Conservation (phyloP, 2,888 invertebrate species). For the Lithophane leautieri region DNA sequence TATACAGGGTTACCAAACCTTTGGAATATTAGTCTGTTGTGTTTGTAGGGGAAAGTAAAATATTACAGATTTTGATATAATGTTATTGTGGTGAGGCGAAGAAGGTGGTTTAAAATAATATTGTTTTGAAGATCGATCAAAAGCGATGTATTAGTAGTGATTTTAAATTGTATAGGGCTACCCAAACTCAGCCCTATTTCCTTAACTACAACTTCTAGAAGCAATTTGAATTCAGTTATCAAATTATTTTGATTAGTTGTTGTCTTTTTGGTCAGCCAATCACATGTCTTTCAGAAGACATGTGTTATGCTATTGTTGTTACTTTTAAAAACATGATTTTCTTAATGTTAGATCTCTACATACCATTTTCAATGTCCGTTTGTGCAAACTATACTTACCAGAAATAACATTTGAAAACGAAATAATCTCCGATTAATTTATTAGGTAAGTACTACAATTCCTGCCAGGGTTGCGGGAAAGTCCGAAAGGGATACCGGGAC, state of each 20-base stretch:
- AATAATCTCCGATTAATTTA: neutral
- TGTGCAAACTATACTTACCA: neutral
- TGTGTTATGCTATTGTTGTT: neutral
- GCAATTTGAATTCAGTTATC: neutral
- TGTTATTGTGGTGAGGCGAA: neutral
- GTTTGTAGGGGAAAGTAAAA: conserved; percentile 27
- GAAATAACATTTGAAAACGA: neutral
- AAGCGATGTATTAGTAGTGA: neutral
- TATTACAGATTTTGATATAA: conserved; percentile 33
- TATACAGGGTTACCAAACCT: conserved; percentile 63
- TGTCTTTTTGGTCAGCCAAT: neutral
- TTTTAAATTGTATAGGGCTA: neutral
- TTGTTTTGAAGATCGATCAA: neutral
- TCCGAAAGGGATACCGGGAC: no score
- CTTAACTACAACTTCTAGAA: neutral
- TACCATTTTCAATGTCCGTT: neutral
- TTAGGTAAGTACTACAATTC: neutral
- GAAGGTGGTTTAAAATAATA: conserved; percentile 16
- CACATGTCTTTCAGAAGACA: neutral
- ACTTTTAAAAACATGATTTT: neutral
- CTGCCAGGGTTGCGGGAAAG: no score
- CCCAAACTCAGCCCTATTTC: neutral
- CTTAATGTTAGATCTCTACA: no score
- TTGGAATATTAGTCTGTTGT: conserved; percentile 40
- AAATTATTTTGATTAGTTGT: neutral